Conservation (phyloP, 2,888 invertebrate species). For the Rotaria sp. region DNA sequence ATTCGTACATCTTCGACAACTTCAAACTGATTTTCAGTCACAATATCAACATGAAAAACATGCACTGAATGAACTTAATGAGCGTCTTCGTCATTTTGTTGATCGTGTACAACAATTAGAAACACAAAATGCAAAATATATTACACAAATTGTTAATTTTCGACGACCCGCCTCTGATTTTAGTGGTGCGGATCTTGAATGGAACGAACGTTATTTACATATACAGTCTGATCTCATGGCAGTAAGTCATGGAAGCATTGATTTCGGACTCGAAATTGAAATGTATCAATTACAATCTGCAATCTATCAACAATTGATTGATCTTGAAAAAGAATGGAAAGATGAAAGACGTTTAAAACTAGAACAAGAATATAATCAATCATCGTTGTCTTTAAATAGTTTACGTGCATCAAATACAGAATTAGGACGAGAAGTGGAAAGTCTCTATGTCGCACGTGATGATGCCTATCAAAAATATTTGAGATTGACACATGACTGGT, state of each 20-base stretch:
- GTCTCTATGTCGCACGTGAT: background rate
- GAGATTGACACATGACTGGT: background rate
- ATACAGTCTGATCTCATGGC: background rate
- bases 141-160: background rate
- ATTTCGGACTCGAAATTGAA: background rate
- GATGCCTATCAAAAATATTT: background rate
- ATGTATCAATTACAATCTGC: background rate
- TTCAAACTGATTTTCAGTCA: background rate
- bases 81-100: background rate
- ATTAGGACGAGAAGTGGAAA: background rate
- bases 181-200: background rate
- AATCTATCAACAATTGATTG: constrained; percentile 13
- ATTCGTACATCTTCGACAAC: background rate
- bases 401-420: background rate
- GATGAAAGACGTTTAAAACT: background rate
- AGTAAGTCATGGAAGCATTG: background rate
- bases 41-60: background rate
- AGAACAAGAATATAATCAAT: background rate
- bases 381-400: background rate
- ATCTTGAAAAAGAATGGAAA: background rate
- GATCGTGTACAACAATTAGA: background rate
- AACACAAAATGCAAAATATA: background rate
- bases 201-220: background rate
- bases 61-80: background rate
- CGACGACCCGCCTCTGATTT: background rate